Conservation (phyloP, 2,113 vertebrate genomes). For the Hypomesus transpacificus region DNA sequence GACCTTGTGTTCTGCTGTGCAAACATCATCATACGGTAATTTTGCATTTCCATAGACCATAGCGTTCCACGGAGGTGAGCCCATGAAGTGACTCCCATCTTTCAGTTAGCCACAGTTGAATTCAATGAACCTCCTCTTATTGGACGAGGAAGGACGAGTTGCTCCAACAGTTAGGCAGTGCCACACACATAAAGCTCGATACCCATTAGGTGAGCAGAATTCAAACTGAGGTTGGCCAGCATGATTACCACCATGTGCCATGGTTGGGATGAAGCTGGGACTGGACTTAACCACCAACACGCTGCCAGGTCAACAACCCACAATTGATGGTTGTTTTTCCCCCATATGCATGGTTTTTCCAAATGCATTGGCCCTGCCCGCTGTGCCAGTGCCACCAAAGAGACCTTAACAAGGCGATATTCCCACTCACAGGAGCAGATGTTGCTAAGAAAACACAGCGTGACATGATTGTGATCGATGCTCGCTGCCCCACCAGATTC, state of each 20-base stretch:
- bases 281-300: neutral
- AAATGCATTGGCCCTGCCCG: slow-evolving; percentile 29
- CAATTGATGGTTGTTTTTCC: slow-evolving; percentile 20
- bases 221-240: too few species aligned
- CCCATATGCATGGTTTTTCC: slow-evolving; percentile 20
- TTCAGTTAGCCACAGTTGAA: too few species aligned
- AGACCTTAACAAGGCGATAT: slow-evolving; percentile 58
- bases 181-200: too few species aligned
- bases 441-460: slow-evolving; percentile 62
- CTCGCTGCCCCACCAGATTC: slow-evolving; percentile 42
- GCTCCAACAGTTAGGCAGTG: too few species aligned
- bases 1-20: too few species aligned
- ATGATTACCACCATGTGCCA: neutral
- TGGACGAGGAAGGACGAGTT: too few species aligned
- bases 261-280: neutral
- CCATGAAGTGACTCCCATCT: too few species aligned
- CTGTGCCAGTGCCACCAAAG: slow-evolving; percentile 44
- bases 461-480: slow-evolving; percentile 66
- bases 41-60: too few species aligned
- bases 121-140: too few species aligned
- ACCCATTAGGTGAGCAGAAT: too few species aligned
- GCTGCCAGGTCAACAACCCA: neutral
- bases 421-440: slow-evolving; percentile 64
- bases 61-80: too few species aligned
- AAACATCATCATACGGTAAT: too few species aligned